Base-by-base conservation (phyloP, 2,888 invertebrate species). In the Rhopalosiphum nymphaeae region DNA sequence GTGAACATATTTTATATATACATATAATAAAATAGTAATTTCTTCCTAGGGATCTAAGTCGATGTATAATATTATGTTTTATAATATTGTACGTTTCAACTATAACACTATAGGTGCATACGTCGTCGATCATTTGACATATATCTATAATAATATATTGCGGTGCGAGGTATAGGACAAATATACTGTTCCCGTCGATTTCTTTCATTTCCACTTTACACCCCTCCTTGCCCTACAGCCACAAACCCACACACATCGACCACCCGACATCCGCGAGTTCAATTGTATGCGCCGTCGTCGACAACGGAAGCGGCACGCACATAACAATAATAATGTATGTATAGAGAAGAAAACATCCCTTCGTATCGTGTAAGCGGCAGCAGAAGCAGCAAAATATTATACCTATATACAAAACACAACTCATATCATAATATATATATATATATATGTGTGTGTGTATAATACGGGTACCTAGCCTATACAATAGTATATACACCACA, bases 341-440 rank as follows among this genome's bases (percentile, higher is more conserved):
- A 13, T n/a, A 67, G 25, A 85, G 86, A 86, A 44, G 86, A 86
- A 29, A 16, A 86, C 86, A 36, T 78, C 78, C 36, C 78, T 78
- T 21, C 21, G 16, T 1, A 46, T 13, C 46, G 46, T 46, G 46
- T 36, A 42, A 29, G 29, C 57, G 13, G 56, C 67, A n/a, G 29
- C 90, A 78, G 78, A 49, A 78, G 91, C 67, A 53, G 49, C 91
- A n/a, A 78, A 91, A 91, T 49, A 78, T 36, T 16, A 53, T 21
- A 53, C 21, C 53, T 78, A 89, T 26, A 90, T 26, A 67, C n/a
- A 67, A 90, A 46, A 90, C 46, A n/a, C n/a, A 16, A 53, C 49
- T 78, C 46, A 29, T 11, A 46, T 26, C 42, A 11, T 26, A 42
- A 42, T 42, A 89, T 36, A 57, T 87, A 53, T 10, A 56, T 88